Percentiles rank a stretch among this genome's conserved stretches.
Conservation (phyloP, 1,140 invertebrate species). For the Solenopsis fugax region DNA sequence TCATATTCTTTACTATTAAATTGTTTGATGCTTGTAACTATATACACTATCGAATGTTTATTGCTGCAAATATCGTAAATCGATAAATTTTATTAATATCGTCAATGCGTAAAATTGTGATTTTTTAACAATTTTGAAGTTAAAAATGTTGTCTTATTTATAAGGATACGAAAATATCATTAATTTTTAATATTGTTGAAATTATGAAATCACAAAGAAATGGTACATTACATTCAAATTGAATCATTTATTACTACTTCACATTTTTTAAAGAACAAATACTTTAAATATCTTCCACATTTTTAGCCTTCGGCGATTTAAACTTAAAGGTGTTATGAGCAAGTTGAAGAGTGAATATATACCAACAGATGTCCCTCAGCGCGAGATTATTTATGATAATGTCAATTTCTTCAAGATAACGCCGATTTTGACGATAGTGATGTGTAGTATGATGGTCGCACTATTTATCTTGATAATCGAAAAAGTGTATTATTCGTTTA, state of each 20-base stretch:
- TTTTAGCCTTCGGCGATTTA: slow-evolving; percentile 68
- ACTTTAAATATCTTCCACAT: background rate
- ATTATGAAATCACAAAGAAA: too few species aligned
- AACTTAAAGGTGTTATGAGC: slow-evolving; percentile 66
- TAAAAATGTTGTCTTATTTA: too few species aligned
- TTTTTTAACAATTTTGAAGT: too few species aligned
- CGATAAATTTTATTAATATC: too few species aligned
- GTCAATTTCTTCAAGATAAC: slow-evolving; percentile 54
- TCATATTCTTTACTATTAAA: too few species aligned
- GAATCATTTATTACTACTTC: background rate
- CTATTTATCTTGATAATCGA: slow-evolving; percentile 56
- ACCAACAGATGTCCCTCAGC: background rate
- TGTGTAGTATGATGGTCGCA: slow-evolving; percentile 45
- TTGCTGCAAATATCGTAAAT: too few species aligned
- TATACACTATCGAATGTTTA: too few species aligned
- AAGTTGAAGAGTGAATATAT: slow-evolving; percentile 35
- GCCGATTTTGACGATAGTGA: slow-evolving; percentile 59
- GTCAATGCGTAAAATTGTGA: too few species aligned
- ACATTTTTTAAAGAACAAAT: background rate
- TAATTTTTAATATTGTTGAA: too few species aligned
- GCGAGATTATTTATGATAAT: background rate
- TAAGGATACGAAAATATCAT: too few species aligned
- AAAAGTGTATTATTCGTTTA: slow-evolving; percentile 33
- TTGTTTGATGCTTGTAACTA: too few species aligned
- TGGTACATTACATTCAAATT: too few species aligned